phyloP scores from a whole-genome alignment of 2,888 invertebrate genomes.

The Scaptomyza flava region DNA sequence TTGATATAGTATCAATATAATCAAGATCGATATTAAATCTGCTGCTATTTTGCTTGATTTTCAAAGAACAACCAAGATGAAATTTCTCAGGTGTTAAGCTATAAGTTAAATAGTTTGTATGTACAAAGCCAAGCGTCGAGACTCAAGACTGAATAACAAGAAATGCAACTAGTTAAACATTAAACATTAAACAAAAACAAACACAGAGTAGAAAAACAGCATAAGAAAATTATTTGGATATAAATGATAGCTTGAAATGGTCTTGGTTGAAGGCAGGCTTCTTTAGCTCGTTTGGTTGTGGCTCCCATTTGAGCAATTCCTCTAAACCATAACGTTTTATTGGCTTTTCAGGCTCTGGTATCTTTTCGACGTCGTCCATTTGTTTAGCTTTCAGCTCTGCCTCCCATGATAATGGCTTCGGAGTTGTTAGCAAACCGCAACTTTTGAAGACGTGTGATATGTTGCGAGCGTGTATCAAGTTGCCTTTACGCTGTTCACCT shows the following conservation, averaged over 20 bases:
- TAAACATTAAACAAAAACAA: constrained; percentile 3
- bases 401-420: not conserved
- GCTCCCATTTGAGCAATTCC: constrained; percentile 37
- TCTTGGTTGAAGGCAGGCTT: constrained; percentile 10
- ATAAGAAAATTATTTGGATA: constrained; percentile 20
- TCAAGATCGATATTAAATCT: not conserved
- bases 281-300: constrained; percentile 7
- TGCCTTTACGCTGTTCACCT: constrained; percentile 52
- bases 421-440: constrained; percentile 34
- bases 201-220: not conserved
- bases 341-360: not conserved
- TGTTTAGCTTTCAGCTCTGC: not conserved
- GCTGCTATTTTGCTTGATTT: constrained; percentile 23
- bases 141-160: not conserved
- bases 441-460: constrained; percentile 37
- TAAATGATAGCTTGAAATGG: constrained; percentile 6
- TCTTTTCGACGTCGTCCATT: not conserved
- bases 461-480: constrained; percentile 46
- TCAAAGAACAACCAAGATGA: not conserved
- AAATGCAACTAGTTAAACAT: constrained; percentile 12
- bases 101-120: not conserved
- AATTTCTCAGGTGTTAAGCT: not conserved
- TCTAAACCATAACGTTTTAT: constrained; percentile 50
- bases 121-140: not conserved
- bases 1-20: too few species aligned